phyloP scores from a whole-genome alignment of 2,797 vertebrate genomes.

The Knipowitschia caucasica region DNA sequence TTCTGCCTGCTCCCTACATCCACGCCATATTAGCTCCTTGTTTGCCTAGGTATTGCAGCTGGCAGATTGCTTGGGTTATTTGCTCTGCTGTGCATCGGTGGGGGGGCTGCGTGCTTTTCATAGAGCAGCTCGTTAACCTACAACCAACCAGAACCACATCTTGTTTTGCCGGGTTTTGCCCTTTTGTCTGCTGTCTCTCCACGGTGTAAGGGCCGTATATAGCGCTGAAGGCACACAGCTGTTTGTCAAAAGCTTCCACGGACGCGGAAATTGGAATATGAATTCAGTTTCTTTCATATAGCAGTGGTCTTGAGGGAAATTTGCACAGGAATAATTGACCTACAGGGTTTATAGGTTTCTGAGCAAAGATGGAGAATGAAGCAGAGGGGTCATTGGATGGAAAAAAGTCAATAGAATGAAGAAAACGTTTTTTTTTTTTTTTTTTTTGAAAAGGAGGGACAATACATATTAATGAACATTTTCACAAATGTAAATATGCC shows the following conservation, averaged over 20 bases:
- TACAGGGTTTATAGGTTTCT: slow-evolving; percentile 32
- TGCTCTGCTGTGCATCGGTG: slow-evolving; percentile 42
- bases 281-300: slow-evolving; percentile 38
- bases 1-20: slow-evolving; percentile 7
- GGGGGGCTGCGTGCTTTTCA: slow-evolving; percentile 8
- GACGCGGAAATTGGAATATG: slow-evolving; percentile 57
- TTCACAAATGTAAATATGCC: too few species aligned
- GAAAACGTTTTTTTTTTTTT: too few species aligned
- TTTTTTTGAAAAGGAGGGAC: too few species aligned
- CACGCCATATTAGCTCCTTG: slow-evolving; percentile 21
- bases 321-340: slow-evolving; percentile 46
- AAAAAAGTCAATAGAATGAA: slow-evolving; percentile 13
- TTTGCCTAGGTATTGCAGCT: slow-evolving; percentile 47
- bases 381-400: slow-evolving; percentile 17
- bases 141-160: slow-evolving; percentile 24
- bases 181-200: slow-evolving; percentile 21
- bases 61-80: slow-evolving; percentile 52
- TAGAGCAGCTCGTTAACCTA: slow-evolving; percentile 53
- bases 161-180: slow-evolving; percentile 49
- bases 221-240: slow-evolving; percentile 30
- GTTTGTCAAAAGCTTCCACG: slow-evolving; percentile 34
- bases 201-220: slow-evolving; percentile 3
- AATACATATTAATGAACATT: too few species aligned
- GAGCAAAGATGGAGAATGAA: slow-evolving; percentile 33
- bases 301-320: slow-evolving; percentile 51